These are phyloP conservation scores for Porphyrio hochstetteri DNA, from an alignment of 2,113 vertebrate species.

Conservation along the genomic window DNA sequence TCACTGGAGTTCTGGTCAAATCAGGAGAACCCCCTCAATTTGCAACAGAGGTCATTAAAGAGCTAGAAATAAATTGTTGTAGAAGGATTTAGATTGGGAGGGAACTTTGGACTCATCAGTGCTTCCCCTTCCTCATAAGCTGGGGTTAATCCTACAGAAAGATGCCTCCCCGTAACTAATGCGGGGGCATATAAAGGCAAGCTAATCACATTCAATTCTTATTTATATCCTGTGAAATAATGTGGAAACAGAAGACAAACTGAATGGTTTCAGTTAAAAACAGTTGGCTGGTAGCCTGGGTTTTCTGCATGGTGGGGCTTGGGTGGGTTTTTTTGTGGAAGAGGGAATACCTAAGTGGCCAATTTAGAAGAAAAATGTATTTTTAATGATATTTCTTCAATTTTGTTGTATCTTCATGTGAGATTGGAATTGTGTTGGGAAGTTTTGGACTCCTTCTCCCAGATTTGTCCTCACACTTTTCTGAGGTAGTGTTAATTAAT, in stretches of 20 bases:
- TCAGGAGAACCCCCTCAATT: neutral
- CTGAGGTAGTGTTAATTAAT: neutral
- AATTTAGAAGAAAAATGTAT: neutral
- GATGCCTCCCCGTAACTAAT: neutral
- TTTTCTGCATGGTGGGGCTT: neutral
- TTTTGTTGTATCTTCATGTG: neutral
- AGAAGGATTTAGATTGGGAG: neutral
- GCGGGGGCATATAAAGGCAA: neutral
- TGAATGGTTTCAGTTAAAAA: neutral
- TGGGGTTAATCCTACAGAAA: neutral
- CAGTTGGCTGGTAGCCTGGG: neutral
- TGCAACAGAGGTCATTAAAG: neutral
- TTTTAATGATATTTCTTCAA: neutral
- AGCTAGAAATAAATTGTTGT: neutral
- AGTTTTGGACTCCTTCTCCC: neutral
- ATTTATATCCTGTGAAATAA: slow-evolving; percentile 8
- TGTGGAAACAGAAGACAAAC: neutral
- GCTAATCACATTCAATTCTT: neutral
- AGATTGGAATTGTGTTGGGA: neutral
- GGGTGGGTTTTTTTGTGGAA: neutral
- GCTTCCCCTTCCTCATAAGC: neutral
- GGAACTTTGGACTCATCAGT: neutral
- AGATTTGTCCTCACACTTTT: neutral
- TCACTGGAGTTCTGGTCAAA: neutral
- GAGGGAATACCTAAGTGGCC: neutral